Base-by-base conservation (phyloP, 30 jellyfish, hydroid and myxozoan species). In the Pelagia noctiluca region DNA sequence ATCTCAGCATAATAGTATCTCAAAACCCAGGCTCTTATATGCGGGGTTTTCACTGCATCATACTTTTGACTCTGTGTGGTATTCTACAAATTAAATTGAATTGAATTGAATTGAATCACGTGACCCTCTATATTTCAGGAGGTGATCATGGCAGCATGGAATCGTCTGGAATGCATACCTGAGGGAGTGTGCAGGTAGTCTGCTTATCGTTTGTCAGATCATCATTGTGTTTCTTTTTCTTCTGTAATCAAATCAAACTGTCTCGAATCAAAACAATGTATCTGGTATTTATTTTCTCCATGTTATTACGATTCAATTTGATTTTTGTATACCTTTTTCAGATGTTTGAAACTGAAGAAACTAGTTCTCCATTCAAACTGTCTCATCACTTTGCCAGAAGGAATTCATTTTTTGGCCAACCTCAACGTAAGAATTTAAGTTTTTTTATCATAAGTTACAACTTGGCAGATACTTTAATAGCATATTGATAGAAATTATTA, bases 121-220 rank as follows among this genome's bases (percentile, higher is more conserved):
- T 76, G 65, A 54, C 30, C 0, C n/a, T n/a, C n/a, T n/a, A n/a
- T n/a, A 8, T 29, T 63, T 13, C 70, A 95, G 99, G 99, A 95
- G 35, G 97, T 95, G 30, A 86, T 95, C 53, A 95, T 95, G 99
- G 99, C 99, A 3, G 99, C 99, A 0, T 95, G 99, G 99, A 95
- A 95, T 76, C 75, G 90, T 21, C 80, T 95, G 53, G 99, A 95
- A 53, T 95, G 99, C 71, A 95, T 95, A 24, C 99, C 99, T 1
- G 99, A 95, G 76, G 99, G 99, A n/a, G 97, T 95, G 38, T 95
- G 99, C 93, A 84, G 99, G 99, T 95, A 50, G 1, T 50, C 50
- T 1, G 25, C 35, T 24, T n/a, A n/a, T n/a, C n/a, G n/a, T n/a
- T n/a, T n/a, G n/a, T n/a, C n/a, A n/a, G n/a, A n/a, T n/a, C n/a